Base-by-base conservation (phyloP, 2,797 vertebrate species). In the Netta rufina region DNA sequence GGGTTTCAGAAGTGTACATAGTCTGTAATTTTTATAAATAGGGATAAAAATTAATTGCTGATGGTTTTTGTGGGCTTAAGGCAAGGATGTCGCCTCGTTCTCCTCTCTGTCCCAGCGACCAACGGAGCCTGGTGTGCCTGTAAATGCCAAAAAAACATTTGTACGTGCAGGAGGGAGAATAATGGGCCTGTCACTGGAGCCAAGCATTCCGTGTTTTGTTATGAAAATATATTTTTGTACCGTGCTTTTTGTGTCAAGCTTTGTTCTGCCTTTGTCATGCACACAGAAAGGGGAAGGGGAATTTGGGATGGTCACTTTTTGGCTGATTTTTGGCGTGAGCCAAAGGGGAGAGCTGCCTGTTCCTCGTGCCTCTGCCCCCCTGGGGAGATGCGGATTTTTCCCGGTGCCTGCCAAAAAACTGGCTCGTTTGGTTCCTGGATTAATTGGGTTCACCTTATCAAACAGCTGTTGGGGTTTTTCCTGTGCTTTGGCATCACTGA, bases 1-100 rank as follows among this genome's bases (percentile, higher is more conserved):
- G 11, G 4, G 5, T 28, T 74, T 85, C 20, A 11, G 38, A 19
- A 14, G 7, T 11, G 24, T 5, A 0, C 3, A 0, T 8, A 4
- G 13, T 49, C 36, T 38, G 2, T 66, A n/a, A 10, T 36, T 57
- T 47, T 82, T 39, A 47, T 21, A 64, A 45, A 18, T 6, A 7
- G 28, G 43, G 57, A 3, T 32, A 49, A 24, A 69, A 66, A 36
- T 38, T 20, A 3, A 2, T 4, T 27, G 61, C 33, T 54, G 41
- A 49, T 60, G 32, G 3, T 61, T 13, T 13, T 8, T n/a, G 5
- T 12, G 33, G 56, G 33, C 21, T 7, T n/a, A 33, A 47, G 30
- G 28, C 11, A 28, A 13, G 41, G n/a, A 12, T 8, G 30, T 19
- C 3, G 0, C 18, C 38, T 67, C 11, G 6, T 61, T 77, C 39